These are phyloP conservation scores for Peucedramus taeniatus DNA, from an alignment of 2,113 vertebrate genomes.

Conservation along the genomic window DNA sequence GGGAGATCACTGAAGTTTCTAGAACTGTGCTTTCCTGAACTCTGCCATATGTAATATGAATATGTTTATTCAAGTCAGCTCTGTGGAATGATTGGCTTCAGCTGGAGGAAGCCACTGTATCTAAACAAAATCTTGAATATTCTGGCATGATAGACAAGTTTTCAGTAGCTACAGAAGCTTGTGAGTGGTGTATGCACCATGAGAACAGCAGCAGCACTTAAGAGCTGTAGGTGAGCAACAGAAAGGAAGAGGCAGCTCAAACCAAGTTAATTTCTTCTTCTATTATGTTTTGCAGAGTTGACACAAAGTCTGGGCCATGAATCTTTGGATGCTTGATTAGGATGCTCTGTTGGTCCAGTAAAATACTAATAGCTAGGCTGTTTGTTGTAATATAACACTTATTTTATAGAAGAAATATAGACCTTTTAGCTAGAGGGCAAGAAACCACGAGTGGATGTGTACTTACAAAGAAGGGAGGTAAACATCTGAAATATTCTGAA, in stretches of 20 bases:
- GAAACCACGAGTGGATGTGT: neutral
- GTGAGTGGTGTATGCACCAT: neutral
- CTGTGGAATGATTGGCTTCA: neutral
- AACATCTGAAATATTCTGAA: neutral
- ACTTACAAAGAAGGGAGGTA: neutral
- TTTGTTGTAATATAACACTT: neutral
- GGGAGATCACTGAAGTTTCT: neutral
- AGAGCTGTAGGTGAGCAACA: neutral
- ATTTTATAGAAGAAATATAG: neutral
- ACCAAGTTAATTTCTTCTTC: neutral
- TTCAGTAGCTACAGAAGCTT: neutral
- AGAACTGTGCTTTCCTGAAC: neutral
- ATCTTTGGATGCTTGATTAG: neutral
- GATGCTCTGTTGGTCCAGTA: neutral
- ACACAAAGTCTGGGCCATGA: neutral
- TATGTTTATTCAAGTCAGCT: neutral
- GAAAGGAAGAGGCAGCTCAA: neutral
- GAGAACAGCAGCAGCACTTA: neutral
- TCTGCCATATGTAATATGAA: neutral
- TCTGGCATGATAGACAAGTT: neutral
- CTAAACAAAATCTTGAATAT: neutral
- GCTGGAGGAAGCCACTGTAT: neutral
- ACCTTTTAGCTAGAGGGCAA: neutral
- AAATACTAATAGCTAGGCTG: neutral
- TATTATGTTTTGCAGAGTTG: neutral